Evolutionary conservation across 92 coral and sea anemone species (phyloP), one percentile per base, ranked within the genome.

Genomic region (Blastomussa wellsi): DNA sequence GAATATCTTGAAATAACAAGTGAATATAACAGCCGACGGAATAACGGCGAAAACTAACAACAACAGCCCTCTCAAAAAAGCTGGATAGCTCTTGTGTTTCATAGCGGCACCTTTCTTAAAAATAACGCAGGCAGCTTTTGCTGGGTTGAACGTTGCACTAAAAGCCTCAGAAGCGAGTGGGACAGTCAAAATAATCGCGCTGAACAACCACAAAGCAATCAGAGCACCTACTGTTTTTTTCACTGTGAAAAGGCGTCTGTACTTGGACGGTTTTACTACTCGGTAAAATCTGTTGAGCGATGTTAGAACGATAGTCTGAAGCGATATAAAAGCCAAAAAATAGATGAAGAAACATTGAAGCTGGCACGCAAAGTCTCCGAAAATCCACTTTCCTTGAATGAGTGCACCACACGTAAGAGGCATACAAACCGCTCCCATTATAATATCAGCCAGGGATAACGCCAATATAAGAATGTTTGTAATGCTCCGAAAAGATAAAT

Each of bases 81-180:
- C 73, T 10, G 89, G 77, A 26, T 81, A 70, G 31, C 59, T 68
- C 33, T 60, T 80, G 84, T 87, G 87, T n/a, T 77, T 55, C 48
- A 29, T 33, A 44, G 89, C 74, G 24, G 74, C 29, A 0, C 78
- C 90, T 59, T 80, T 79, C 24, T 82, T 77, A 62, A 81, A 91
- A 36, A 91, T 91, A 13, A 91, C 94, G 57, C 94, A 91, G 17
- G 94, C 92, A n/a, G 89, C 90, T 81, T 91, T 91, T n/a, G 81
- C 88, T 24, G 94, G 89, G 76, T 87, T 91, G 52, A 91, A 91
- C 47, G 74, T 76, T 13, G 92, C 76, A 11, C 74, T 38, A 12
- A 85, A 82, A 16, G 83, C 82, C 13, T 85, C 88, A 4, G 72
- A 67, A 4, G 75, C 24, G 52, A 80, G 62, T 11, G 94, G 91